Evolutionary conservation across 2,113 vertebrate species (phyloP).

Genomic region (Austrofundulus limnaeus): DNA sequence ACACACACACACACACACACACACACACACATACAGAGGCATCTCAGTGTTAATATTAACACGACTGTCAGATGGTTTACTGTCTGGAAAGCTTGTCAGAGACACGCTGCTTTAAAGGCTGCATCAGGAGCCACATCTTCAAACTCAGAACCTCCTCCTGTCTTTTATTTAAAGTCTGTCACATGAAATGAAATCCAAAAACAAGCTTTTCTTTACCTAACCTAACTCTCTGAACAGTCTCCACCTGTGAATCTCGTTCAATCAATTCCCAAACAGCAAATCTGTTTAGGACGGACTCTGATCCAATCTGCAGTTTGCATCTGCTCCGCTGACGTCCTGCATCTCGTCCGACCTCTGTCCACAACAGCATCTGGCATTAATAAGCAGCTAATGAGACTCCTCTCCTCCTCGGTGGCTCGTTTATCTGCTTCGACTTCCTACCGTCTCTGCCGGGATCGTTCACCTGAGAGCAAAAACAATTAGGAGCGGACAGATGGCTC

Average conservation of each 20-base stretch:
- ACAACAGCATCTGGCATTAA: constrained; percentile 71
- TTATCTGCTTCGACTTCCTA: constrained; percentile 58
- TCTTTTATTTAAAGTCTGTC: background rate
- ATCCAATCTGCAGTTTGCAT: constrained; percentile 68
- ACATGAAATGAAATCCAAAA: background rate
- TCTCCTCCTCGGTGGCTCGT: constrained; percentile 53
- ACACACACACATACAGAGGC: constrained; percentile 16
- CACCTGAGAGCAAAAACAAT: constrained; percentile 51
- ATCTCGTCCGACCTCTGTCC: constrained; percentile 44
- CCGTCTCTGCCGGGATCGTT: constrained; percentile 21
- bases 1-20: too few relatives aligned
- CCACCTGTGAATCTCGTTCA: constrained; percentile 26
- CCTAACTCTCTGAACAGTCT: constrained; percentile 15
- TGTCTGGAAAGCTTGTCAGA: constrained; percentile 40
- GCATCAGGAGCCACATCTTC: constrained; percentile 59
- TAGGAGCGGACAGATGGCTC: constrained; percentile 47
- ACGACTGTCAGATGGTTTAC: constrained; percentile 51
- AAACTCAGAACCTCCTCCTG: constrained; percentile 16
- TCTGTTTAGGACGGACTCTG: constrained; percentile 66
- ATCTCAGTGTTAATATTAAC: constrained; percentile 65
- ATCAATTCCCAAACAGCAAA: constrained; percentile 64
- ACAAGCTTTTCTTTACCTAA: constrained; percentile 23
- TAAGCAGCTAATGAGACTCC: constrained; percentile 70
- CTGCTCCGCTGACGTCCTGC: constrained; percentile 56
- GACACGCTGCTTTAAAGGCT: constrained; percentile 47